Percentiles rank a stretch among this genome's conserved stretches.
These are phyloP conservation scores for Sinocyclocheilus grahami DNA, from an alignment of 2,113 vertebrate species.

Conservation along the genomic window DNA sequence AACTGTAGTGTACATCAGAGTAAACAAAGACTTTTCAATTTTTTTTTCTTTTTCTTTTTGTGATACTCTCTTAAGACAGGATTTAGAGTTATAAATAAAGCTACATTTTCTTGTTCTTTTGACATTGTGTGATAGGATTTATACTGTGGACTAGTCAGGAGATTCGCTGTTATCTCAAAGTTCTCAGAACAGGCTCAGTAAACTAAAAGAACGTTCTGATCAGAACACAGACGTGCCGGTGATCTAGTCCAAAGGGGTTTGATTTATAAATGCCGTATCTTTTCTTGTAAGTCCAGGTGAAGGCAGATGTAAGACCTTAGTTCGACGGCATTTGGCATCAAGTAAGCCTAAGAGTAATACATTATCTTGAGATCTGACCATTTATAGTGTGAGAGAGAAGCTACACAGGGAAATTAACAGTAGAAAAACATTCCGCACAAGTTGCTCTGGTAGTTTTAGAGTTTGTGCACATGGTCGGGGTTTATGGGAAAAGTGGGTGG, in stretches of 20 bases:
- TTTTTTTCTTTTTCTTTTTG: no score
- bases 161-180: background rate
- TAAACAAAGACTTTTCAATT: no score
- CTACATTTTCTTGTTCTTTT: background rate
- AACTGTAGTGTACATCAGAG: no score
- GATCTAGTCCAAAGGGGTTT: background rate
- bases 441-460: background rate
- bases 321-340: background rate
- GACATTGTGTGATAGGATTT: background rate
- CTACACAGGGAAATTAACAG: background rate
- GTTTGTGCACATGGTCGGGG: background rate
- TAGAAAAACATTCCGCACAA: background rate
- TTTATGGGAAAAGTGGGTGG: conserved; percentile 10
- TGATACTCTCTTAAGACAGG: background rate
- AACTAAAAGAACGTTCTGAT: background rate
- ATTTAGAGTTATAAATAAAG: background rate
- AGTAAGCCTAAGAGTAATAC: background rate
- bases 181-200: conserved; percentile 15
- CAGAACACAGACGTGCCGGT: background rate
- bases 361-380: background rate
- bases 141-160: background rate
- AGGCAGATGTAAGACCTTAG: background rate
- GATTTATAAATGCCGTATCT: conserved; percentile 6
- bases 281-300: conserved; percentile 4
- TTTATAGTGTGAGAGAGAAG: conserved; percentile 4